phyloP scores from a whole-genome alignment of 2,797 vertebrate species.

The Microctenopoma lineatum region DNA sequence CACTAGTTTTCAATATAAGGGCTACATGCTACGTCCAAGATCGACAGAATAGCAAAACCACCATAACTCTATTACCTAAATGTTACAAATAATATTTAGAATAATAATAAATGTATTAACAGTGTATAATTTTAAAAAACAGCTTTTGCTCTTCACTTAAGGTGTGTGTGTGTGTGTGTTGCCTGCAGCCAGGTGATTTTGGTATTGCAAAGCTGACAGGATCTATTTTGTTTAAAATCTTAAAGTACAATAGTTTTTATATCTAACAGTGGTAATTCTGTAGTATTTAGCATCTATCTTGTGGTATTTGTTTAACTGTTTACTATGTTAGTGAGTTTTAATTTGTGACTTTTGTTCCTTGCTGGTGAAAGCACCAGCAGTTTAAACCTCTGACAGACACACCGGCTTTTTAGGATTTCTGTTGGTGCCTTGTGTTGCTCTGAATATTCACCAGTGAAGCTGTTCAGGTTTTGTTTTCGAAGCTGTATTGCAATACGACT shows the following conservation, averaged over 20 bases:
- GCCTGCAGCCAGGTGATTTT: not conserved
- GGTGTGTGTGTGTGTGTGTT: conserved; percentile 9
- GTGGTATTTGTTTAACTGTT: not conserved
- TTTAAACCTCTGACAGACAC: conserved; percentile 1
- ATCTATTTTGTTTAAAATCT: not conserved
- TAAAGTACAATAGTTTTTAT: not conserved
- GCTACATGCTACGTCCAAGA: not conserved
- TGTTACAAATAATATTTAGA: too few relatives aligned
- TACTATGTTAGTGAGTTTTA: not conserved
- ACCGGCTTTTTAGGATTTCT: conserved; percentile 3
- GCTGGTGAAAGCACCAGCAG: not conserved
- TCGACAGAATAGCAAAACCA: conserved; percentile 6
- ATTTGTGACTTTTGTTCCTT: not conserved
- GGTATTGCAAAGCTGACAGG: not conserved
- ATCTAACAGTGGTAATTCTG: not conserved
- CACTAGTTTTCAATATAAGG: not conserved
- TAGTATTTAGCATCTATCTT: not conserved
- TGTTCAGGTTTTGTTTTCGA: not conserved
- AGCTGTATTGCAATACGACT: conserved; percentile 14
- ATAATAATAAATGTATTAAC: too few relatives aligned
- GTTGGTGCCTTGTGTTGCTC: conserved; percentile 3
- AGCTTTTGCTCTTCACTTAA: not conserved
- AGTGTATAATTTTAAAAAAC: too few relatives aligned
- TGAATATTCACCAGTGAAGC: conserved; percentile 17
- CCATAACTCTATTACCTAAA: too few relatives aligned